Evolutionary conservation across 2,113 vertebrate genomes (phyloP).

Genomic region (Carassius gibelio): DNA sequence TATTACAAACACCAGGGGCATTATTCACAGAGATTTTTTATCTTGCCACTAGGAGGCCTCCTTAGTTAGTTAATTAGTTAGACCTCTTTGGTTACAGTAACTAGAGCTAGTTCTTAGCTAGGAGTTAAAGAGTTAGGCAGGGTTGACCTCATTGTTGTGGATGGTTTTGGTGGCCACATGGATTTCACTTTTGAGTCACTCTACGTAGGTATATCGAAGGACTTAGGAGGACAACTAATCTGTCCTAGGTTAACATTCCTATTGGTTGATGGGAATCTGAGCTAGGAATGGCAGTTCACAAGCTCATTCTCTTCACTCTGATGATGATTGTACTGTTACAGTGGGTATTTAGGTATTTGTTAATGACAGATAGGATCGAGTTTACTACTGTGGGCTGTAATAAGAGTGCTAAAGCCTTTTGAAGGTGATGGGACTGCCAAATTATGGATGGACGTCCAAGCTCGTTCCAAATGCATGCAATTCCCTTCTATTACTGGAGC

Average conservation of each 20-base stretch:
- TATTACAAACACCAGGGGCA: too few relatives aligned
- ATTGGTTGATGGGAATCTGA: background rate
- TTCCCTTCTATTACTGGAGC: slow-evolving; percentile 6
- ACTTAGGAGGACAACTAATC: too few relatives aligned
- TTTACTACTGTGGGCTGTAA: slow-evolving; percentile 51
- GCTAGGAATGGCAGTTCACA: slow-evolving; percentile 1
- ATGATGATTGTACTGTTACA: slow-evolving; percentile 10
- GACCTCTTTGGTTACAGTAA: too few relatives aligned
- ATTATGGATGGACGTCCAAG: background rate
- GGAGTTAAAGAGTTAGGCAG: too few relatives aligned
- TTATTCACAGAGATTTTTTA: background rate
- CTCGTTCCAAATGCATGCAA: slow-evolving; percentile 10
- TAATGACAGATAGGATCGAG: slow-evolving; percentile 16
- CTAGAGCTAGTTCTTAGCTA: too few relatives aligned
- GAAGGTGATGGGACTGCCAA: slow-evolving; percentile 10
- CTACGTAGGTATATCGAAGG: too few relatives aligned
- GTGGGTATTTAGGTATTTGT: slow-evolving; percentile 4
- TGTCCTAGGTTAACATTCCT: background rate
- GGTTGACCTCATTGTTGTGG: too few relatives aligned
- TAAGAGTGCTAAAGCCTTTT: slow-evolving; percentile 5
- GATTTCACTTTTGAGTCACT: too few relatives aligned
- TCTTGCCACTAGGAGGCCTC: background rate
- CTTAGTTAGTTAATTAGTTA: too few relatives aligned
- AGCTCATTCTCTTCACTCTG: slow-evolving; percentile 17
- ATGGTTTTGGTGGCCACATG: too few relatives aligned